Percentiles rank a stretch among this genome's conserved stretches.
These are phyloP conservation scores for Solenodon paradoxus DNA, from an alignment of 2,113 vertebrate genomes.

Conservation along the genomic window DNA sequence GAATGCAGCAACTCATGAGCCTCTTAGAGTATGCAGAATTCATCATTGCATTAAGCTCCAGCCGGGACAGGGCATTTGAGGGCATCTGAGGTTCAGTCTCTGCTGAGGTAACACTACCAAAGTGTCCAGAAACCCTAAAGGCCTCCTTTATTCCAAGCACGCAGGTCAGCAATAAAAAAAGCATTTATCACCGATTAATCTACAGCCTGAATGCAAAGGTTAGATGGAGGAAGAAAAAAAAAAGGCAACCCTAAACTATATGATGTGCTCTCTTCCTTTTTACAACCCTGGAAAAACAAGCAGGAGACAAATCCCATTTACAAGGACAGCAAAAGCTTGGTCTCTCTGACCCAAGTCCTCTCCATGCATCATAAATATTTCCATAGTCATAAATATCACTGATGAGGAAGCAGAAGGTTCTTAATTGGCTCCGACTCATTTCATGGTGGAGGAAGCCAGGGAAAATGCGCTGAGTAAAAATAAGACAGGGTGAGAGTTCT, in stretches of 20 bases:
- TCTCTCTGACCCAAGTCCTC: constrained; percentile 42
- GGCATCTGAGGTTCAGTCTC: no score
- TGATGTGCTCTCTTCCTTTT: background rate
- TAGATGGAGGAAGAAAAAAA: rapidly evolving
- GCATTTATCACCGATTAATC: background rate
- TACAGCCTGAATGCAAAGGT: constrained; percentile 39
- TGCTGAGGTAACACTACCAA: background rate
- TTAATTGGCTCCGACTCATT: constrained; percentile 55
- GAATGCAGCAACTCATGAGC: background rate
- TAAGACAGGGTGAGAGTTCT: constrained; percentile 22
- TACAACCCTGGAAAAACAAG: background rate
- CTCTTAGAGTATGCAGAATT: background rate
- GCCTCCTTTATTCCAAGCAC: constrained; percentile 1
- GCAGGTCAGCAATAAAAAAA: constrained; percentile 7
- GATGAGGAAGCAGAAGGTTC: background rate
- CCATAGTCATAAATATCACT: constrained; percentile 39
- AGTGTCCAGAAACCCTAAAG: background rate
- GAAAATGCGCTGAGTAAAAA: constrained; percentile 40
- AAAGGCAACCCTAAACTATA: background rate
- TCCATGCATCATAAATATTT: constrained; percentile 39
- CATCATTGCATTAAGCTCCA: background rate
- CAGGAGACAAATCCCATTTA: background rate
- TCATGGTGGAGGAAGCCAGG: constrained; percentile 28
- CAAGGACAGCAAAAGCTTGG: background rate
- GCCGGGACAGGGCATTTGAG: background rate